Conservation (phyloP, 2,113 vertebrate species). For the Callocephalon fimbriatum region DNA sequence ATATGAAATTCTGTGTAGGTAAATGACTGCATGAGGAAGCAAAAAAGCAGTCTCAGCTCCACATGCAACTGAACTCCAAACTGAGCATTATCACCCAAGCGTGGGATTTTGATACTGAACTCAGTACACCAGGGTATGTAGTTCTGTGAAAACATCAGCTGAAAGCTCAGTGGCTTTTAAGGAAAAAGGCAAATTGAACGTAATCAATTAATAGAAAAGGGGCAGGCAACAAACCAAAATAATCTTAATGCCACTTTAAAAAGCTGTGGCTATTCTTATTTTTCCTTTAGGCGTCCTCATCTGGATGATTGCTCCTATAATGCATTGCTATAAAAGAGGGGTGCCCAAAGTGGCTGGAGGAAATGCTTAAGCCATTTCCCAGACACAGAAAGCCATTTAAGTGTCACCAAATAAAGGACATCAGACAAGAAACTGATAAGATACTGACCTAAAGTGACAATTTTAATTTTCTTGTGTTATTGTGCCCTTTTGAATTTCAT, state of each 20-base stretch:
- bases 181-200: background rate
- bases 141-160: background rate
- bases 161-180: background rate
- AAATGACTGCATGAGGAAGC: background rate
- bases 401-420: background rate
- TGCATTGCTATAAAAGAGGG: background rate
- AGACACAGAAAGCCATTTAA: background rate
- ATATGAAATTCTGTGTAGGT: background rate
- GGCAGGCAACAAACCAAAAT: background rate
- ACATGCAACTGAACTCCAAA: background rate
- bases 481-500: background rate
- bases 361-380: background rate
- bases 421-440: background rate
- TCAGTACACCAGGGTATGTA: background rate
- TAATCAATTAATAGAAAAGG: background rate
- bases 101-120: background rate
- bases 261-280: background rate
- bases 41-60: background rate
- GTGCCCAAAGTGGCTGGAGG: background rate
- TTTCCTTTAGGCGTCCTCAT: background rate
- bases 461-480: background rate
- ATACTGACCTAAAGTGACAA: background rate
- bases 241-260: background rate
- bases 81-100: background rate
- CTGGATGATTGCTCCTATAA: background rate